Percentiles rank a stretch among this genome's conserved stretches.
These are phyloP conservation scores for Troides aeacus DNA, from an alignment of 2,888 invertebrate species.

Conservation along the genomic window DNA sequence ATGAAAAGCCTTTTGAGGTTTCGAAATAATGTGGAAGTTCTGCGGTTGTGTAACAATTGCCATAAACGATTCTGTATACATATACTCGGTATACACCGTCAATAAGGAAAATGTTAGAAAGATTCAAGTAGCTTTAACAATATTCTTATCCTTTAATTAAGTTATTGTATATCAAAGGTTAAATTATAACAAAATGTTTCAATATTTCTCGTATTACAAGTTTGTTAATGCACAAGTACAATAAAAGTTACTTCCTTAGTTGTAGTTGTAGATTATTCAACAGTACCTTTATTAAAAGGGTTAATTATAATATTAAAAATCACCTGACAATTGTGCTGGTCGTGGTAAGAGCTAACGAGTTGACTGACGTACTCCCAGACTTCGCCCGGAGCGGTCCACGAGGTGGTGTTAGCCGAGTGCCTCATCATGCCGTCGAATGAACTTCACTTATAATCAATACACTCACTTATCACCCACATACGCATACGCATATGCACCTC, in stretches of 20 bases:
- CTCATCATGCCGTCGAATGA: slow-evolving; percentile 71
- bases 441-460: slow-evolving; percentile 44
- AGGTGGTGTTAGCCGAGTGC: slow-evolving; percentile 69
- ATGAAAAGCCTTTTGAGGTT: too few species aligned
- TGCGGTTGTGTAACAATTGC: too few species aligned
- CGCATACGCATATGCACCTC: slow-evolving; percentile 38
- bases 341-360: slow-evolving; percentile 82
- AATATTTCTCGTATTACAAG: too few species aligned
- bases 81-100: too few species aligned
- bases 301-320: background rate
- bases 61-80: too few species aligned
- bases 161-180: too few species aligned
- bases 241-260: background rate
- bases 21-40: too few species aligned
- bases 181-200: too few species aligned
- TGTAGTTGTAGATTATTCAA: too few species aligned
- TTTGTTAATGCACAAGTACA: background rate
- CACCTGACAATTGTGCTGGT: slow-evolving; percentile 76
- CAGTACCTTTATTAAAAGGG: background rate
- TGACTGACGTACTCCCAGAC: slow-evolving; percentile 85
- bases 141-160: too few species aligned
- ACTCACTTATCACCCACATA: slow-evolving; percentile 35
- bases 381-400: slow-evolving; percentile 80
- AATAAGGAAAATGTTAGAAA: too few species aligned
- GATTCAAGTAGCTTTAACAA: too few species aligned